Percentiles rank a stretch among this genome's conserved stretches.
phyloP scores from a whole-genome alignment of 2,888 invertebrate species.

The Hedychridium roseum region DNA sequence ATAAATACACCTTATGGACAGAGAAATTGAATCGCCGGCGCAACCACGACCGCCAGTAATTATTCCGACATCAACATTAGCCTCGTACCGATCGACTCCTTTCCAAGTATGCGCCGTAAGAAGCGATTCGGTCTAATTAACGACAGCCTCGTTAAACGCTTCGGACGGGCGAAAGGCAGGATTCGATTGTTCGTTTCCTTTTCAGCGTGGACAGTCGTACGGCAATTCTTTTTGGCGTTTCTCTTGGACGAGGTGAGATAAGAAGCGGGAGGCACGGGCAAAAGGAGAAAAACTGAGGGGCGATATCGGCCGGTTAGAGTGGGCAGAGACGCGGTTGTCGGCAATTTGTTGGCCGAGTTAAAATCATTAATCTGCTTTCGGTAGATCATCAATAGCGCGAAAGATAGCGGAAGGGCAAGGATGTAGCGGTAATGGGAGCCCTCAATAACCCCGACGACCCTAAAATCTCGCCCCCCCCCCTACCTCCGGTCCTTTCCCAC shows the following conservation, averaged over 20 bases:
- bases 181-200: no score
- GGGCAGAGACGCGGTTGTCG: slow-evolving; percentile 31
- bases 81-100: no score
- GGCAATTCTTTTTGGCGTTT: no score
- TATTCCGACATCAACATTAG: no score
- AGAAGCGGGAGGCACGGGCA: slow-evolving; percentile 2
- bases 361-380: slow-evolving; percentile 60
- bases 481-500: slow-evolving; percentile 49
- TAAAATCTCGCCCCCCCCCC: slow-evolving; percentile 35
- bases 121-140: no score
- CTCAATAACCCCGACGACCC: slow-evolving; percentile 57
- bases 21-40: no score
- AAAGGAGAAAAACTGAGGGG: slow-evolving; percentile 24
- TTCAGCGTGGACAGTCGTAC: no score
- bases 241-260: not conserved
- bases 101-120: no score
- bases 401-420: slow-evolving; percentile 54
- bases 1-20: no score
- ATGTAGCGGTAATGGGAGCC: slow-evolving; percentile 62
- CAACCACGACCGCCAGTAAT: no score
- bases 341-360: slow-evolving; percentile 56
- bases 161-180: no score
- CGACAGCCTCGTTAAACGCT: no score
- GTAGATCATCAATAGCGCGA: slow-evolving; percentile 62
- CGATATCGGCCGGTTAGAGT: slow-evolving; percentile 24